Conservation (phyloP, 2,888 invertebrate genomes). For the Strigamia crassipes region DNA sequence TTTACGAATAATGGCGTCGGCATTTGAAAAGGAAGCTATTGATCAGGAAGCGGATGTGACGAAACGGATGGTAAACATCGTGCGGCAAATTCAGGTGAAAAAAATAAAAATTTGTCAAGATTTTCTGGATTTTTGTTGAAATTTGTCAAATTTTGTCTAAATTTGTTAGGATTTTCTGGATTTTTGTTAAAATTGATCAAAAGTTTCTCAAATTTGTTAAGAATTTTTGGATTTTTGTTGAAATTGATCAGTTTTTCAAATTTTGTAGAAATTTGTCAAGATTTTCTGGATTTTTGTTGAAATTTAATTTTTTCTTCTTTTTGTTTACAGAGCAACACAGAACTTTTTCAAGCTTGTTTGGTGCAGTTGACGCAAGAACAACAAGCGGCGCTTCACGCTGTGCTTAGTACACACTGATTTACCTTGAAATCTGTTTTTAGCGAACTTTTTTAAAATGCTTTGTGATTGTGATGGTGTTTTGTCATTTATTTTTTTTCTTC, state of each 20-base stretch:
- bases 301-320: constrained; percentile 53
- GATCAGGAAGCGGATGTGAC: constrained; percentile 73
- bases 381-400: constrained; percentile 75
- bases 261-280: not conserved
- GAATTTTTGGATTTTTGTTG: too few relatives aligned
- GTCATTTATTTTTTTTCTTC: not conserved
- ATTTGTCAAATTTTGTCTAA: not conserved
- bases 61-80: constrained; percentile 79
- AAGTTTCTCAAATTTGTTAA: not conserved
- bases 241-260: not conserved
- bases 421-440: not conserved
- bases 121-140: too few relatives aligned
- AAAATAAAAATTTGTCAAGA: not conserved
- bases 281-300: too few relatives aligned
- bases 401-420: constrained; percentile 50
- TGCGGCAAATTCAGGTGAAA: constrained; percentile 80
- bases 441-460: not conserved
- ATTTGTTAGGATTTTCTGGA: not conserved
- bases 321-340: constrained; percentile 69
- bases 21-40: constrained; percentile 82
- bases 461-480: not conserved
- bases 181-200: not conserved
- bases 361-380: constrained; percentile 76
- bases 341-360: constrained; percentile 79
- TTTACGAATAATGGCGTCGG: constrained; percentile 86